Evolutionary conservation across 1,140 invertebrate species (phyloP).

Genomic region (Diabrotica undecimpunctata): DNA sequence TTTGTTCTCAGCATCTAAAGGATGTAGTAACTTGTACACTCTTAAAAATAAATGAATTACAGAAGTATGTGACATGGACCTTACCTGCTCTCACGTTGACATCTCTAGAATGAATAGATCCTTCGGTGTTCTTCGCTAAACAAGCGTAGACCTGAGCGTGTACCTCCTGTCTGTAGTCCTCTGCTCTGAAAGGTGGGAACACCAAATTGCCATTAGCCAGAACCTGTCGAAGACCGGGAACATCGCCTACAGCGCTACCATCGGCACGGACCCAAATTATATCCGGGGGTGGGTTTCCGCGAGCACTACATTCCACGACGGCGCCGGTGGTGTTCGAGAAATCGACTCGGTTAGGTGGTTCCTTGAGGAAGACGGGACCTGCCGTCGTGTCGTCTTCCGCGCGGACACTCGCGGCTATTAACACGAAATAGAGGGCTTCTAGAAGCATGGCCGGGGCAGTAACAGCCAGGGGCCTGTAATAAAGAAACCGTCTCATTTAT

Average conservation of each 20-base stretch:
- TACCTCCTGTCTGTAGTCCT: constrained; percentile 88
- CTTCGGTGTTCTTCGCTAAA: constrained; percentile 81
- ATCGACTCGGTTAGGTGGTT: constrained; percentile 85
- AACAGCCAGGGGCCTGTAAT: neutral
- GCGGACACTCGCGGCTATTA: constrained; percentile 12
- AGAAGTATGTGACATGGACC: constrained; percentile 37
- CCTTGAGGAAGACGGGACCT: constrained; percentile 87
- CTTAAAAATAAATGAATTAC: too few species aligned
- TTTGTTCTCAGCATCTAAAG: too few species aligned
- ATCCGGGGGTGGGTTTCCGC: constrained; percentile 84
- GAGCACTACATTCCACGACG: constrained; percentile 86
- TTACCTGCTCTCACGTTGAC: constrained; percentile 90
- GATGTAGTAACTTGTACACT: too few species aligned
- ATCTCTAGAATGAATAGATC: constrained; percentile 85
- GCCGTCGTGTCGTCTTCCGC: constrained; percentile 69
- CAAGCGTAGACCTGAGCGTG: constrained; percentile 93
- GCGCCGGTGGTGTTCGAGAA: constrained; percentile 93
- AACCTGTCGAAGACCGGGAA: constrained; percentile 73
- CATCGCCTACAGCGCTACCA: constrained; percentile 82
- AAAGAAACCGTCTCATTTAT: neutral
- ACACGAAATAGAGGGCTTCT: constrained; percentile 15
- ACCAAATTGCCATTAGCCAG: constrained; percentile 88
- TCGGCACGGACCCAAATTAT: constrained; percentile 89
- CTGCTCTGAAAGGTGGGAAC: constrained; percentile 88
- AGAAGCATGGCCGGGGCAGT: constrained; percentile 16